Percentiles rank a stretch among this genome's conserved stretches.
Conservation (phyloP, 1,140 invertebrate genomes). For the fruit fly (Drosophila melanogaster) region DNA sequence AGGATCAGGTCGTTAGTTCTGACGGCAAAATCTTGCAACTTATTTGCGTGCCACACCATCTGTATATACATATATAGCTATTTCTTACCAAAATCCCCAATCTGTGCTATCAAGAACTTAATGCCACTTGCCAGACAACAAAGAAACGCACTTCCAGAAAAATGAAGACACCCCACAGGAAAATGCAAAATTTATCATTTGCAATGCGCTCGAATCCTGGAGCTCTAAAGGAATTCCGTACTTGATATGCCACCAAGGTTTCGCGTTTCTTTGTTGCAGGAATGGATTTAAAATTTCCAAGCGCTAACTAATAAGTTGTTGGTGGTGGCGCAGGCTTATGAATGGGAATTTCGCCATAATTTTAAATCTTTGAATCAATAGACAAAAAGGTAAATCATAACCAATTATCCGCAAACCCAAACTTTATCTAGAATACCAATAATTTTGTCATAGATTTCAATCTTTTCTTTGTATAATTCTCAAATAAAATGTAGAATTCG, state of each 20-base stretch:
- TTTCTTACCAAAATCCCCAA: constrained; percentile 46
- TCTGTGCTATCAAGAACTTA: constrained; percentile 62
- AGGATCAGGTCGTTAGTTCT: constrained; percentile 56
- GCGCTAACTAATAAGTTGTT: constrained; percentile 43
- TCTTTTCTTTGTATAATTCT: constrained; percentile 23
- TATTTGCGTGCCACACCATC: constrained; percentile 45
- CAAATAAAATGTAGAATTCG: constrained; percentile 30
- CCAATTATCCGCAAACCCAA: not conserved
- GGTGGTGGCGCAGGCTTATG: not conserved
- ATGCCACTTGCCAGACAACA: constrained; percentile 73
- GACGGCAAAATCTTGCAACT: constrained; percentile 56
- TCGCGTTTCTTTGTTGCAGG: constrained; percentile 9
- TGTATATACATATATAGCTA: not conserved
- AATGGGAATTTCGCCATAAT: not conserved
- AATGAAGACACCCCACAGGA: constrained; percentile 19
- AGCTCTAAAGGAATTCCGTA: constrained; percentile 12
- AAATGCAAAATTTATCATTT: constrained; percentile 48
- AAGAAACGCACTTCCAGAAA: constrained; percentile 46
- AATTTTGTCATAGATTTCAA: constrained; percentile 12
- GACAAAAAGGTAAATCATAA: not conserved
- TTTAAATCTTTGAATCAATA: not conserved
- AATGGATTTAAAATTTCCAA: constrained; percentile 21
- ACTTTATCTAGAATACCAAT: not conserved
- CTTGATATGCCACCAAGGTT: constrained; percentile 15
- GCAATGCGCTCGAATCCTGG: constrained; percentile 33